Conservation (phyloP, 2,797 vertebrate genomes). For the Notolabrus celidotus region DNA sequence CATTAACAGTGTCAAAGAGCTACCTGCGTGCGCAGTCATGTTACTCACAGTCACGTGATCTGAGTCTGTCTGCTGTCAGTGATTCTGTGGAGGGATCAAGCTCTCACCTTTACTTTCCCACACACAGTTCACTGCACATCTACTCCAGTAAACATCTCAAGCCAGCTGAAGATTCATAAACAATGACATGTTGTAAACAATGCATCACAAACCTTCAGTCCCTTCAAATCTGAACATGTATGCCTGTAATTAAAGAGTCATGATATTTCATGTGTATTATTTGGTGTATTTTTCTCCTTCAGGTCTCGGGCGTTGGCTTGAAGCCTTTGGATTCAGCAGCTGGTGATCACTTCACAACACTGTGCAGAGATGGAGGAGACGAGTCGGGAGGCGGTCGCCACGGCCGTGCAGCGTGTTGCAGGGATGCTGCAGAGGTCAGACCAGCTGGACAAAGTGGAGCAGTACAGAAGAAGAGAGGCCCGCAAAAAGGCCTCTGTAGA, state of each 20-base stretch:
- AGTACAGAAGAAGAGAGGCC: constrained; percentile 95
- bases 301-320: constrained; percentile 6
- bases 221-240: neutral
- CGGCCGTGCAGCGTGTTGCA: constrained; percentile 96
- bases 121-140: too few relatives aligned
- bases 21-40: too few relatives aligned
- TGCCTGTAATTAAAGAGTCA: neutral
- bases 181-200: too few relatives aligned
- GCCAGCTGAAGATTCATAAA: neutral
- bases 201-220: too few relatives aligned
- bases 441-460: constrained; percentile 98
- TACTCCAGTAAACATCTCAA: too few relatives aligned
- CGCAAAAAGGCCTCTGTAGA: constrained; percentile 98
- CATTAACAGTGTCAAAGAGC: too few relatives aligned
- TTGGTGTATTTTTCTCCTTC: neutral
- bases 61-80: neutral
- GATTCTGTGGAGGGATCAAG: too few relatives aligned
- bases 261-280: neutral
- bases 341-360: neutral
- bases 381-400: constrained; percentile 93
- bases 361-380: constrained; percentile 92
- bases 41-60: neutral
- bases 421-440: constrained; percentile 98
- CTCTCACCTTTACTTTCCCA: too few relatives aligned
- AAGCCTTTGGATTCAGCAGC: neutral